A percentile compares a stretch with the other conserved stretches of the same genome.
Conservation (phyloP, 1,140 invertebrate genomes). For the Nymphalis io region DNA sequence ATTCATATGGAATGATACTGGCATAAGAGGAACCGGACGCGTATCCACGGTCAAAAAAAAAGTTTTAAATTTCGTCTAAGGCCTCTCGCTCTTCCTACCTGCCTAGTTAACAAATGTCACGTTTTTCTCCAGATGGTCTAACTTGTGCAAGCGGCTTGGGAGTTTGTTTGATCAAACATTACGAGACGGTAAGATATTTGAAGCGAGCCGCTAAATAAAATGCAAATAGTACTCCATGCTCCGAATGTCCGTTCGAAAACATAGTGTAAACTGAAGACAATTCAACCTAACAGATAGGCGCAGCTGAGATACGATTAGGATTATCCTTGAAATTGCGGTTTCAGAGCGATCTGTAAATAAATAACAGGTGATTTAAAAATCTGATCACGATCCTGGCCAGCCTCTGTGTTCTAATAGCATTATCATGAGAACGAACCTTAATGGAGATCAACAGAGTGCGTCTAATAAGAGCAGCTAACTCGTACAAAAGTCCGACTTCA, state of each 20-base stretch:
- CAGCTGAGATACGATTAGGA: constrained; percentile 72
- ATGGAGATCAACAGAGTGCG: constrained; percentile 42
- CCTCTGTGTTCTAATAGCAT: constrained; percentile 60
- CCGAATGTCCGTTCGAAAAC: constrained; percentile 61
- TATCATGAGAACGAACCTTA: constrained; percentile 62
- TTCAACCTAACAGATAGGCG: constrained; percentile 55
- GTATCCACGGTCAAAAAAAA: constrained; percentile 59
- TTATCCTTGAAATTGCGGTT: constrained; percentile 69
- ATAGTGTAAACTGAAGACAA: constrained; percentile 60
- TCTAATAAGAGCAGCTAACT: constrained; percentile 52
- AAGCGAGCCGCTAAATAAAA: constrained; percentile 77
- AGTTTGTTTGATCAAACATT: constrained; percentile 74
- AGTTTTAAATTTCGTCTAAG: constrained; percentile 64
- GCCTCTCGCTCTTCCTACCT: constrained; percentile 51
- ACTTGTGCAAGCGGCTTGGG: constrained; percentile 72
- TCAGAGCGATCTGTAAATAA: constrained; percentile 60
- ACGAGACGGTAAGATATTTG: constrained; percentile 78
- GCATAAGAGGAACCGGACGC: constrained; percentile 58
- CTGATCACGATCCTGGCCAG: constrained; percentile 65
- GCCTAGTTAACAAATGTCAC: constrained; percentile 65
- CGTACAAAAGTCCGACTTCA: constrained; percentile 47
- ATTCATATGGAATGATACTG: constrained; percentile 74
- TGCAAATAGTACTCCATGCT: constrained; percentile 72
- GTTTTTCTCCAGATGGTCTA: constrained; percentile 74
- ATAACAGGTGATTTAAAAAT: constrained; percentile 66